phyloP scores from a whole-genome alignment of 2,888 invertebrate species.

The Macrophya annulata region DNA sequence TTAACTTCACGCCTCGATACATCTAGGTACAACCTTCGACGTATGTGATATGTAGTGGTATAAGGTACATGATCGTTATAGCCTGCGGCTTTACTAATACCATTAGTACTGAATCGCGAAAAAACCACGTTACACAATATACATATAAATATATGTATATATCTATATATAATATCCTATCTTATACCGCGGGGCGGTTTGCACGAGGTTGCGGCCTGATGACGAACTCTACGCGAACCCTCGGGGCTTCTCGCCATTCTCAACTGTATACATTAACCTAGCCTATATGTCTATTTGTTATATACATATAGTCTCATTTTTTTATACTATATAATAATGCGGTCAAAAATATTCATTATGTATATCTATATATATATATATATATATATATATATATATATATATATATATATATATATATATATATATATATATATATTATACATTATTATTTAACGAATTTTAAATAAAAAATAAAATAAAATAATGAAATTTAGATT shows the following conservation, averaged over 20 bases:
- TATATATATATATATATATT: too few species aligned
- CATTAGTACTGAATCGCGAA: constrained; percentile 14
- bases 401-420: too few species aligned
- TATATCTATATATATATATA: too few species aligned
- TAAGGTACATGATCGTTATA: constrained; percentile 14
- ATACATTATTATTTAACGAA: not conserved
- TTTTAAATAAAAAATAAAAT: not conserved
- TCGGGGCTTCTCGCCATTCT: constrained; percentile 5
- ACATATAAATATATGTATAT: not conserved
- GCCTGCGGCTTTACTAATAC: constrained; percentile 29
- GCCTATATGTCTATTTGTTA: not conserved
- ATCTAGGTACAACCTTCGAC: not conserved
- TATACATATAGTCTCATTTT: not conserved
- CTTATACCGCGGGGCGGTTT: not conserved
- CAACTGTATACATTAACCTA: not conserved
- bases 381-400: too few species aligned
- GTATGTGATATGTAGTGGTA: not conserved
- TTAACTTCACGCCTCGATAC: constrained; percentile 35
- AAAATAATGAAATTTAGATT: not conserved
- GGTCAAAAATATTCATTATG: too few species aligned
- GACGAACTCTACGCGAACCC: not conserved
- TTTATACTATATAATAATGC: not conserved
- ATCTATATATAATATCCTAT: not conserved
- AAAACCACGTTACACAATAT: constrained; percentile 21
- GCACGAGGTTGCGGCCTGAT: not conserved